phyloP scores from a whole-genome alignment of 2,888 invertebrate genomes.

The Phania funesta region DNA sequence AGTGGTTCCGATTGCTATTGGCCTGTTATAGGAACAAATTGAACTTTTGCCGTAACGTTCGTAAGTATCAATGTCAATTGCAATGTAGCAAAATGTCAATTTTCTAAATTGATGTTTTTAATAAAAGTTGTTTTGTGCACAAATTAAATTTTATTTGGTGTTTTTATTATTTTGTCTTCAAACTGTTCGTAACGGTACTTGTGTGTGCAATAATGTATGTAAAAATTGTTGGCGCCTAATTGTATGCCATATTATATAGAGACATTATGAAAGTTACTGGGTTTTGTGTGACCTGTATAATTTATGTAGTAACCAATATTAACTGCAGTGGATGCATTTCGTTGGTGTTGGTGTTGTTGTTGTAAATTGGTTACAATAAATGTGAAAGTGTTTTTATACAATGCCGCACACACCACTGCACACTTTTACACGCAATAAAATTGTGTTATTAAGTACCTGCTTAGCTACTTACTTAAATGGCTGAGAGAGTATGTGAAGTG shows the following conservation, averaged over 20 bases:
- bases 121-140: background rate
- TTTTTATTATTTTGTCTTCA: background rate
- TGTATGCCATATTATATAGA: conserved; percentile 31
- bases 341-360: background rate
- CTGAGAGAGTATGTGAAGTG: background rate
- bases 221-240: conserved; percentile 54
- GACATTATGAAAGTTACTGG: background rate
- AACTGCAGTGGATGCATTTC: background rate
- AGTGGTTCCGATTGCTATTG: too few relatives aligned
- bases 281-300: background rate
- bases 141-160: background rate
- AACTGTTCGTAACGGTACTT: background rate
- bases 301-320: conserved; percentile 29
- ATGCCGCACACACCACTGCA: background rate
- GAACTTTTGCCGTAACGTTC: too few relatives aligned
- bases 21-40: too few relatives aligned
- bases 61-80: too few relatives aligned
- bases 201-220: background rate
- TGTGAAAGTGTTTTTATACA: background rate
- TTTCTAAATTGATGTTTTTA: background rate
- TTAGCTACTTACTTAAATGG: conserved; percentile 35
- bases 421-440: conserved; percentile 11
- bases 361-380: conserved; percentile 8
- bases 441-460: conserved; percentile 23
- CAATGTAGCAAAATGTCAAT: too few relatives aligned